phyloP scores from a whole-genome alignment of 2,888 invertebrate species.

The Rhagophthalmus giganteus region DNA sequence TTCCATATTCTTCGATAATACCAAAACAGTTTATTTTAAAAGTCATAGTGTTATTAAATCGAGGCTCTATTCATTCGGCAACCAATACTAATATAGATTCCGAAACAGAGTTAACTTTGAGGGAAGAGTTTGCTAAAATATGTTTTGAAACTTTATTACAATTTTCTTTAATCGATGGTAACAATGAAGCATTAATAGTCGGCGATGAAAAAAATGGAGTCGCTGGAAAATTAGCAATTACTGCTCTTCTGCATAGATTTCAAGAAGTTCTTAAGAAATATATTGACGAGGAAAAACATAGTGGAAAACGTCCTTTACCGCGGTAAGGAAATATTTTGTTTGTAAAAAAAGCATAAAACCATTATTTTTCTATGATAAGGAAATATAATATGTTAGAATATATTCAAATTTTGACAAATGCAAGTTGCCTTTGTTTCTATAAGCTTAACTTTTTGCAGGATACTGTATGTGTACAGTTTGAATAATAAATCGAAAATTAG shows the following conservation, averaged over 20 bases:
- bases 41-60: conserved; percentile 81
- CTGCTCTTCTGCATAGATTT: conserved; percentile 89
- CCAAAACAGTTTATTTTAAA: conserved; percentile 81
- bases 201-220: conserved; percentile 61
- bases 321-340: conserved; percentile 62
- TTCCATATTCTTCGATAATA: conserved; percentile 76
- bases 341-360: too few relatives aligned
- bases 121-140: conserved; percentile 94
- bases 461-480: too few relatives aligned
- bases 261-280: conserved; percentile 90
- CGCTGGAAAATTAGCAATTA: conserved; percentile 80
- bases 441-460: too few relatives aligned
- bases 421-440: too few relatives aligned
- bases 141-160: conserved; percentile 95
- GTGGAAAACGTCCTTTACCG: conserved; percentile 83
- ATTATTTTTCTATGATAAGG: too few relatives aligned
- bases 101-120: conserved; percentile 77
- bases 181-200: conserved; percentile 55
- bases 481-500: too few relatives aligned
- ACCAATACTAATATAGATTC: conserved; percentile 70
- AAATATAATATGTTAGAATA: too few relatives aligned
- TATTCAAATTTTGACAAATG: conserved; percentile 20
- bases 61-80: conserved; percentile 82
- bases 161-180: conserved; percentile 83
- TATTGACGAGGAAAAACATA: conserved; percentile 79